A percentile compares a stretch with the other conserved stretches of the same genome.
phyloP scores from a whole-genome alignment of 2,113 vertebrate genomes.

The Aythya baeri region DNA sequence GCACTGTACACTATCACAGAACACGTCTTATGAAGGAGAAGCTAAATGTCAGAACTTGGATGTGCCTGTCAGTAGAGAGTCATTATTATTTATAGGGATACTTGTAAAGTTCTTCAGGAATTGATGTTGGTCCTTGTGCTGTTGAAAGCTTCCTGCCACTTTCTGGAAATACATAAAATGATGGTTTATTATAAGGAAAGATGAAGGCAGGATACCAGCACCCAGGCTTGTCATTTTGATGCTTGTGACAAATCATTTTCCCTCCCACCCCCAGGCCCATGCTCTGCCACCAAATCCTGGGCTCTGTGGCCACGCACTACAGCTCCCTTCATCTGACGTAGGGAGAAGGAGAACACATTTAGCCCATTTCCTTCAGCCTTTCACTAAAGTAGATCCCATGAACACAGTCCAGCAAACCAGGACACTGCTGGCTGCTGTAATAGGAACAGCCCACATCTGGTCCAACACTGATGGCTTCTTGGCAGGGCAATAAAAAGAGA shows the following conservation, averaged over 20 bases:
- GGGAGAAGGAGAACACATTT: not conserved
- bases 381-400: not conserved
- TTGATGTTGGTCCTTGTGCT: accelerated
- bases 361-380: not conserved
- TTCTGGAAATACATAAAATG: not conserved
- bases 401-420: not conserved
- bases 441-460: not conserved
- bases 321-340: not conserved
- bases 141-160: not conserved
- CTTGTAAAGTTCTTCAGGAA: not conserved
- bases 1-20: not conserved
- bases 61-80: not conserved
- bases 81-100: not conserved
- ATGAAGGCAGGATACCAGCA: not conserved
- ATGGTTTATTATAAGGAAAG: not conserved
- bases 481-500: not conserved
- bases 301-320: accelerated
- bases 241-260: not conserved
- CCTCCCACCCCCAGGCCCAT: not conserved
- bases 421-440: not conserved
- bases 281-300: not conserved
- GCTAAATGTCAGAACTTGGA: not conserved
- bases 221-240: not conserved
- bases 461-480: not conserved
- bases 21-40: not conserved